These are phyloP conservation scores for Trachelus tabidus DNA, from an alignment of 2,888 invertebrate genomes.

Conservation along the genomic window DNA sequence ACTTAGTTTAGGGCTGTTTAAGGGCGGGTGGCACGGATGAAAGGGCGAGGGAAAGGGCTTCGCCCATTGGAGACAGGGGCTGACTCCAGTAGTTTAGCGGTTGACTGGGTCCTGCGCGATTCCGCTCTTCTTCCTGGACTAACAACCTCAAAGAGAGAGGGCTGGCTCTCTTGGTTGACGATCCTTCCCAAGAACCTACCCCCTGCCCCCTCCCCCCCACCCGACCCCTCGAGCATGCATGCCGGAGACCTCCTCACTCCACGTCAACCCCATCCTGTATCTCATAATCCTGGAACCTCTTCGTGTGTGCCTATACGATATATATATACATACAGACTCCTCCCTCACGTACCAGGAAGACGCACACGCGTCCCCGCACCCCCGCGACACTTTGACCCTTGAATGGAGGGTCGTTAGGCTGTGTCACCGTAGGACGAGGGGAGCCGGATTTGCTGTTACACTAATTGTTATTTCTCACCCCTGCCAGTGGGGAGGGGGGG, in stretches of 20 bases:
- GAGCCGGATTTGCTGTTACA: slow-evolving; percentile 48
- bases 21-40: slow-evolving; percentile 49
- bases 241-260: slow-evolving; percentile 2
- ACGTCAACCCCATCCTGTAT: slow-evolving; percentile 12
- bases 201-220: background rate
- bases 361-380: background rate
- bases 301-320: slow-evolving; percentile 24
- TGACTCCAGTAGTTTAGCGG: slow-evolving; percentile 22
- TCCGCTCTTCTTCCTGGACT: slow-evolving; percentile 23
- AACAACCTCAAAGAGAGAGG: slow-evolving; percentile 36
- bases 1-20: slow-evolving; percentile 58
- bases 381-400: background rate
- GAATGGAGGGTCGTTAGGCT: slow-evolving; percentile 7
- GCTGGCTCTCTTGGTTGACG: slow-evolving; percentile 27
- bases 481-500: slow-evolving; percentile 11
- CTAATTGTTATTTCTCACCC: slow-evolving; percentile 53
- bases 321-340: slow-evolving; percentile 2
- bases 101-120: slow-evolving; percentile 9
- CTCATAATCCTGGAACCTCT: slow-evolving; percentile 18
- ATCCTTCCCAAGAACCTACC: background rate
- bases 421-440: slow-evolving; percentile 22
- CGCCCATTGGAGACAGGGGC: slow-evolving; percentile 36
- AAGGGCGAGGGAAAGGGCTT: slow-evolving; percentile 36
- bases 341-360: background rate
- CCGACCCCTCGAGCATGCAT: background rate